phyloP scores from a whole-genome alignment of 2,113 vertebrate genomes.

The Sebastes schlegelii region DNA sequence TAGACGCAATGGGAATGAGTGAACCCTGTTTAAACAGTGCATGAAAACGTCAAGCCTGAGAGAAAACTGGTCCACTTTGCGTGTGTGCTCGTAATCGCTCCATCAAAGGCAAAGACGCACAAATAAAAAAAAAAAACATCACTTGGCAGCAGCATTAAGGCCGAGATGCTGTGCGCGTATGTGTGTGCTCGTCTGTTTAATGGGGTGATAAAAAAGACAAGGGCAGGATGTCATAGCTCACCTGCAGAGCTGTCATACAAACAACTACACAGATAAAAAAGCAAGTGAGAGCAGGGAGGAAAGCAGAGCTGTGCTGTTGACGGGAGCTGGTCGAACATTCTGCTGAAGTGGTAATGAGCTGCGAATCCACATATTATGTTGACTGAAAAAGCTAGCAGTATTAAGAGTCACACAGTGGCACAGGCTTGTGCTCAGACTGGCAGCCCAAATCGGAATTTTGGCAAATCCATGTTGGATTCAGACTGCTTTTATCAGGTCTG shows the following conservation, averaged over 20 bases:
- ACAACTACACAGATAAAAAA: constrained; percentile 30
- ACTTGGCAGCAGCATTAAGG: not conserved
- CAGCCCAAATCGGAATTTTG: not conserved
- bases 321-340: not conserved
- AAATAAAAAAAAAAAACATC: not conserved
- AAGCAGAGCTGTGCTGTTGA: constrained; percentile 6
- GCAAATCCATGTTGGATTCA: constrained; percentile 2
- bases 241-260: constrained; percentile 50
- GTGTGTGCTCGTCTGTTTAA: constrained; percentile 26
- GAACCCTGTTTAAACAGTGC: constrained; percentile 29
- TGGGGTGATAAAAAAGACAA: constrained; percentile 39
- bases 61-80: constrained; percentile 15
- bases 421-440: constrained; percentile 15
- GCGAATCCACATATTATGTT: constrained; percentile 42
- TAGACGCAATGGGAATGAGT: constrained; percentile 13
- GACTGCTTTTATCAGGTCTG: not conserved
- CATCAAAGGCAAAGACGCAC: not conserved
- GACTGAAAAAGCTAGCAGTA: constrained; percentile 19
- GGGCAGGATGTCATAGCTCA: constrained; percentile 17
- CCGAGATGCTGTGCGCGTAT: not conserved
- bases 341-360: constrained; percentile 40
- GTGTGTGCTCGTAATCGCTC: not conserved
- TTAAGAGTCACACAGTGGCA: not conserved
- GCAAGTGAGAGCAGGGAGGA: constrained; percentile 9
- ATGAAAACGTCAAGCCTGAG: not conserved